Evolutionary conservation across 2,888 invertebrate species (phyloP).

Genomic region (Atherix ibis): DNA sequence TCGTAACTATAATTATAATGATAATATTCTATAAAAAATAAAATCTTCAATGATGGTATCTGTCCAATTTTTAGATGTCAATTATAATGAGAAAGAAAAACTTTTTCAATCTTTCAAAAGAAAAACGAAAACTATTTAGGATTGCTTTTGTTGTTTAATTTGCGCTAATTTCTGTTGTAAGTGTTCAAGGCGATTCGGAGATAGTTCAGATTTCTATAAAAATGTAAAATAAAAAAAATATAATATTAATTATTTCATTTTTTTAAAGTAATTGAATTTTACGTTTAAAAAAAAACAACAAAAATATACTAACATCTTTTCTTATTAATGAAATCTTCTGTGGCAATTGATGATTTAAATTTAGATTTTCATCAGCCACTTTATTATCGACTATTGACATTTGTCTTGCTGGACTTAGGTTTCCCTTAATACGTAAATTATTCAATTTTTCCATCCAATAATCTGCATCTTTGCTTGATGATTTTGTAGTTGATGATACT

Average conservation of each 20-base stretch:
- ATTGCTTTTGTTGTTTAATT: slow-evolving; percentile 28
- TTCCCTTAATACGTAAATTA: slow-evolving; percentile 21
- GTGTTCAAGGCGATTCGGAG: slow-evolving; percentile 30
- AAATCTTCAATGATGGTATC: too few species aligned
- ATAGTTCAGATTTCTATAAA: slow-evolving; percentile 27
- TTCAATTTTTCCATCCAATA: slow-evolving; percentile 32
- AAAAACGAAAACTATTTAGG: too few species aligned
- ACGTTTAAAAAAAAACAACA: neutral
- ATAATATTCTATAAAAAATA: too few species aligned
- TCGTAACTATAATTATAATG: too few species aligned
- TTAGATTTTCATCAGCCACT: slow-evolving; percentile 31
- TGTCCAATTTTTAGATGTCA: too few species aligned
- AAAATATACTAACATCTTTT: slow-evolving; percentile 22
- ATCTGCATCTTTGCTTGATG: slow-evolving; percentile 21
- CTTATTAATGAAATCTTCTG: slow-evolving; percentile 27
- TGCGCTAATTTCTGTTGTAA: slow-evolving; percentile 32
- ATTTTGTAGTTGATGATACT: slow-evolving; percentile 10
- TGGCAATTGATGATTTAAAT: slow-evolving; percentile 23
- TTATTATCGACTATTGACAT: slow-evolving; percentile 24
- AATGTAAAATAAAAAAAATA: slow-evolving; percentile 8
- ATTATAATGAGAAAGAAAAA: too few species aligned
- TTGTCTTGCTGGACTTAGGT: slow-evolving; percentile 16
- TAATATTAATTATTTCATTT: neutral
- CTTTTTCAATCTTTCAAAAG: too few species aligned
- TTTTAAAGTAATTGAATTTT: neutral